Conservation (phyloP, 2,888 invertebrate genomes). For the Uloborus plumipes region DNA sequence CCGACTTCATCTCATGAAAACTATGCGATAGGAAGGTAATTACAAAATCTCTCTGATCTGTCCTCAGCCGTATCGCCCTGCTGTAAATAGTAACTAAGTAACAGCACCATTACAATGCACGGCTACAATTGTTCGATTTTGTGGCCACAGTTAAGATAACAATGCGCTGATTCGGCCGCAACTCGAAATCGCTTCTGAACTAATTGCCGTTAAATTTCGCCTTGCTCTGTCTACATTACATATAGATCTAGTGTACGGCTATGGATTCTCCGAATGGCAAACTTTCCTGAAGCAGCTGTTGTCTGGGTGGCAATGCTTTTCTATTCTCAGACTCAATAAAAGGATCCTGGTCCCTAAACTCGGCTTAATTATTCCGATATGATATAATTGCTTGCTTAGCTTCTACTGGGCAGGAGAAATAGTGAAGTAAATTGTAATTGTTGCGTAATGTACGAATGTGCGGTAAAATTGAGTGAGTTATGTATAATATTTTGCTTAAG, state of each 20-base stretch:
- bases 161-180: background rate
- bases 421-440: too few species aligned
- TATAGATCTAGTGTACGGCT: background rate
- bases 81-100: background rate
- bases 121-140: constrained; percentile 2
- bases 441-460: too few species aligned
- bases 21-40: background rate
- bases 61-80: background rate
- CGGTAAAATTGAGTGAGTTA: too few species aligned
- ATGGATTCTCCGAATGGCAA: background rate
- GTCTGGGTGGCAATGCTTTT: background rate
- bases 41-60: constrained; percentile 3
- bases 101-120: constrained; percentile 6
- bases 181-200: background rate
- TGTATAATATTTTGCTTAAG: too few species aligned
- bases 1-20: background rate
- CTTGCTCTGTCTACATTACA: background rate
- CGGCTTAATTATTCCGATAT: background rate
- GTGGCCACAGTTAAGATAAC: constrained; percentile 6
- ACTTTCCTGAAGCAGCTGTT: constrained; percentile 1
- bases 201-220: constrained; percentile 11
- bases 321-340: background rate
- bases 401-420: too few species aligned
- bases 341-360: background rate
- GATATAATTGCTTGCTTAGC: background rate